Evolutionary conservation across 2,113 vertebrate genomes (phyloP).

Genomic region (Saiga tatarica): DNA sequence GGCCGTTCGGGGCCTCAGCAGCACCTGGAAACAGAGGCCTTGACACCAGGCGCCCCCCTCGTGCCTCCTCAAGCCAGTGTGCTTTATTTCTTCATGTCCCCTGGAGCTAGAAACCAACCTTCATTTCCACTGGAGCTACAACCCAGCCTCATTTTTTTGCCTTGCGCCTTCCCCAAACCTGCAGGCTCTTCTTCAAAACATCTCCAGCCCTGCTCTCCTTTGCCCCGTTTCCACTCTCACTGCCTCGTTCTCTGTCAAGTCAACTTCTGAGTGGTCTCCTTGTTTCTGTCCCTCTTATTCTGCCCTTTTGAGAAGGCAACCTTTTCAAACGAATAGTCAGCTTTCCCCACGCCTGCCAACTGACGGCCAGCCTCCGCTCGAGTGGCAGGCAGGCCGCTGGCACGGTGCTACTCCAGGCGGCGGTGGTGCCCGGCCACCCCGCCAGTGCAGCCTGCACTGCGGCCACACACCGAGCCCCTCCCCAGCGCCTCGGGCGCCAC

Average conservation of each 20-base stretch:
- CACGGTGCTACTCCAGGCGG: no score
- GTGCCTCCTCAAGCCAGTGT: neutral
- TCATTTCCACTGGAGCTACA: neutral
- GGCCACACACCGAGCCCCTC: neutral
- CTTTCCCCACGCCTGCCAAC: neutral
- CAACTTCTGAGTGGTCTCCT: neutral
- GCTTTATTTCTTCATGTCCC: neutral
- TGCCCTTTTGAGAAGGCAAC: neutral
- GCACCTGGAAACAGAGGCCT: neutral
- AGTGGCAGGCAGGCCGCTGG: neutral
- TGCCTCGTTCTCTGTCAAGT: neutral
- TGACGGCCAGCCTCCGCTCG: neutral
- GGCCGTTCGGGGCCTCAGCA: neutral
- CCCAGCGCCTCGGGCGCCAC: no score
- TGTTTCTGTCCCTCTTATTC: neutral
- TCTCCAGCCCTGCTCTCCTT: neutral
- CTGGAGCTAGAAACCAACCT: neutral
- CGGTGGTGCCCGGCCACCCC: neutral
- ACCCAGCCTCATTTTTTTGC: neutral
- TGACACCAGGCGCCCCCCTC: no score
- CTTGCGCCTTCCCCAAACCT: neutral
- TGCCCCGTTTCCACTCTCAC: neutral
- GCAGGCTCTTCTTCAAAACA: neutral
- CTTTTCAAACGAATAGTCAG: neutral
- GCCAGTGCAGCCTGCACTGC: neutral